These are phyloP conservation scores for Sebastes reedi DNA, from an alignment of 2,797 vertebrate genomes.

Conservation along the genomic window DNA sequence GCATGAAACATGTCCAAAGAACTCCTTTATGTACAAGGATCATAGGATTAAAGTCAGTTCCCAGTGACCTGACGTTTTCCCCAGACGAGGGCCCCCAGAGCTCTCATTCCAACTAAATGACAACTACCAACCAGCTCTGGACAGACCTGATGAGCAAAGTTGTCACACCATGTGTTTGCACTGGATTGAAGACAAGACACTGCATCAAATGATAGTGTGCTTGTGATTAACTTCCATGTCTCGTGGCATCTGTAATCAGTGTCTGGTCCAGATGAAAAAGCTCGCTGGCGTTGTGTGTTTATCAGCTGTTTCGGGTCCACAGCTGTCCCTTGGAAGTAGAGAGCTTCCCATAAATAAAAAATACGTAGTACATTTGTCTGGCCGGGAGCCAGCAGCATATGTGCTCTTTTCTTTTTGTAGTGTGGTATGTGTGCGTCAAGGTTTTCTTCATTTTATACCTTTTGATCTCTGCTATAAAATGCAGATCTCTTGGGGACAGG, in stretches of 20 bases:
- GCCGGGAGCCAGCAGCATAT: slow-evolving; percentile 76
- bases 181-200: slow-evolving; percentile 70
- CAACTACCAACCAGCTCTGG: slow-evolving; percentile 45
- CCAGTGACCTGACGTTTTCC: slow-evolving; percentile 14
- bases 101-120: slow-evolving; percentile 54
- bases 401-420: slow-evolving; percentile 40
- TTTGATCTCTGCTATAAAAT: slow-evolving; percentile 82
- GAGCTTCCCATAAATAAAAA: slow-evolving; percentile 81
- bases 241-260: slow-evolving; percentile 86
- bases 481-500: slow-evolving; percentile 70
- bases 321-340: slow-evolving; percentile 83
- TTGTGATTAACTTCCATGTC: slow-evolving; percentile 81
- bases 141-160: slow-evolving; percentile 72
- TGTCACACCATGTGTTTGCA: slow-evolving; percentile 73
- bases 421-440: slow-evolving; percentile 54
- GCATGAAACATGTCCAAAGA: slow-evolving; percentile 11
- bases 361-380: slow-evolving; percentile 77
- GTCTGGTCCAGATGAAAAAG: slow-evolving; percentile 86
- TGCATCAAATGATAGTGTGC: slow-evolving; percentile 83
- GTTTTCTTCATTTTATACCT: slow-evolving; percentile 73
- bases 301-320: slow-evolving; percentile 85
- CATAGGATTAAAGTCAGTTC: slow-evolving; percentile 2
- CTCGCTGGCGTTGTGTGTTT: slow-evolving; percentile 78
- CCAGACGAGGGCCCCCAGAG: slow-evolving; percentile 17
- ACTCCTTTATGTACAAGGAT: neutral